Evolutionary conservation across 2,888 invertebrate species (phyloP).

Genomic region (Drosophila sordidapex): DNA sequence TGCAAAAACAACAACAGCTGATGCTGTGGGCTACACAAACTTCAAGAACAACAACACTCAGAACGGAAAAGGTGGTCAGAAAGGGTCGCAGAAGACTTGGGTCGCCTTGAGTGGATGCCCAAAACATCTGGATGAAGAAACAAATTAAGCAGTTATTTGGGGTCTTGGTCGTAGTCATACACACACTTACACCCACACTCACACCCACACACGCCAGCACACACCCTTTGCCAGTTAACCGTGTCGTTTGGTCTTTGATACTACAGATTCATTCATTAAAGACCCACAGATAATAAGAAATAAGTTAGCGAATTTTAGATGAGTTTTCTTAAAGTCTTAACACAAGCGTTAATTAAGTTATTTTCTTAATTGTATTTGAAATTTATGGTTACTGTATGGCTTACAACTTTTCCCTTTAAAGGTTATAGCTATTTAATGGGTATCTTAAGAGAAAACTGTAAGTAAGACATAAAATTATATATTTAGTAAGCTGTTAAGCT

Average conservation of each 20-base stretch:
- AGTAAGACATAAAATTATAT: background rate
- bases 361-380: conserved; percentile 18
- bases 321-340: conserved; percentile 32
- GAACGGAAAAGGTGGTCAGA: conserved; percentile 57
- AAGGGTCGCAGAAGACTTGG: conserved; percentile 45
- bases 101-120: conserved; percentile 27
- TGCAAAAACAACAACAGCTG: conserved; percentile 50
- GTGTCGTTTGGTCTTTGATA: conserved; percentile 35
- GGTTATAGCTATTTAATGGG: background rate
- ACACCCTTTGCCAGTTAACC: conserved; percentile 28
- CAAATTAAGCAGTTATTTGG: conserved; percentile 79
- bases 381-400: background rate
- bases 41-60: conserved; percentile 31
- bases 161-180: conserved; percentile 29
- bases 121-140: conserved; percentile 54
- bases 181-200: conserved; percentile 11
- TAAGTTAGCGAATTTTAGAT: conserved; percentile 29
- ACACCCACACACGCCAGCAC: conserved; percentile 10
- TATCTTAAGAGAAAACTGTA: background rate
- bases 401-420: background rate
- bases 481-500: background rate
- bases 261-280: conserved; percentile 44
- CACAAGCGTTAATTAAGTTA: conserved; percentile 51
- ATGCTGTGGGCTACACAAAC: conserved; percentile 34
- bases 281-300: conserved; percentile 41